These are phyloP conservation scores for Peromyscus maniculatus DNA, from an alignment of 2,113 vertebrate species.

Conservation along the genomic window DNA sequence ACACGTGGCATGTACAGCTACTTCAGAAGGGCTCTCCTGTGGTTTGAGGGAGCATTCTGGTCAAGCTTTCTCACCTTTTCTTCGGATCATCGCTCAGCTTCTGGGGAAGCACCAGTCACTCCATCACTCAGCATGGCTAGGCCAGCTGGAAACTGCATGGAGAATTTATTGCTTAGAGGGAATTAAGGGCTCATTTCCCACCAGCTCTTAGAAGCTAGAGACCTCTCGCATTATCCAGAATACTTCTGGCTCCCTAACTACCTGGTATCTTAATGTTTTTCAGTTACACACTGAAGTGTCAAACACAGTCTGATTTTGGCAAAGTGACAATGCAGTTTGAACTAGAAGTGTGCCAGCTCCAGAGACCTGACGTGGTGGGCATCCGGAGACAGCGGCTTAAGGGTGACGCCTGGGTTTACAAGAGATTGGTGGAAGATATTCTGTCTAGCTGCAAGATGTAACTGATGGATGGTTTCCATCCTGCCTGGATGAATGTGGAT, in stretches of 20 bases:
- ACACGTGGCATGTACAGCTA: not conserved
- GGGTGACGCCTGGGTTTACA: constrained; percentile 98
- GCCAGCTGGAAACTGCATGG: constrained; percentile 58
- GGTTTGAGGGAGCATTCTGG: constrained; percentile 62
- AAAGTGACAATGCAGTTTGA: constrained; percentile 96
- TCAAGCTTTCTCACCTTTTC: constrained; percentile 52
- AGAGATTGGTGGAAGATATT: constrained; percentile 96
- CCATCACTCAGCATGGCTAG: constrained; percentile 53
- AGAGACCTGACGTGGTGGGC: constrained; percentile 91
- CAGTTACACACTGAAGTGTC: constrained; percentile 96
- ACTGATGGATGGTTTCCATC: not conserved
- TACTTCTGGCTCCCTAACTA: constrained; percentile 36
- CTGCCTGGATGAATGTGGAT: not conserved
- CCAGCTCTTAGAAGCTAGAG: constrained; percentile 62
- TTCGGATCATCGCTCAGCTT: constrained; percentile 58
- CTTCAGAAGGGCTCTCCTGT: constrained; percentile 66
- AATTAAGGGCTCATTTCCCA: constrained; percentile 65
- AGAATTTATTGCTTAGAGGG: constrained; percentile 42
- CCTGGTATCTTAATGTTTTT: constrained; percentile 65
- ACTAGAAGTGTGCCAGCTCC: constrained; percentile 95
- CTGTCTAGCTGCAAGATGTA: constrained; percentile 91
- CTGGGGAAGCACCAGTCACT: constrained; percentile 51
- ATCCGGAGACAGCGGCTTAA: constrained; percentile 94
- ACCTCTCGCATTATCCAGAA: constrained; percentile 56
- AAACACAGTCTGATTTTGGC: constrained; percentile 93